Evolutionary conservation across 2,888 invertebrate species (phyloP).

Genomic region (Idaea biselata): DNA sequence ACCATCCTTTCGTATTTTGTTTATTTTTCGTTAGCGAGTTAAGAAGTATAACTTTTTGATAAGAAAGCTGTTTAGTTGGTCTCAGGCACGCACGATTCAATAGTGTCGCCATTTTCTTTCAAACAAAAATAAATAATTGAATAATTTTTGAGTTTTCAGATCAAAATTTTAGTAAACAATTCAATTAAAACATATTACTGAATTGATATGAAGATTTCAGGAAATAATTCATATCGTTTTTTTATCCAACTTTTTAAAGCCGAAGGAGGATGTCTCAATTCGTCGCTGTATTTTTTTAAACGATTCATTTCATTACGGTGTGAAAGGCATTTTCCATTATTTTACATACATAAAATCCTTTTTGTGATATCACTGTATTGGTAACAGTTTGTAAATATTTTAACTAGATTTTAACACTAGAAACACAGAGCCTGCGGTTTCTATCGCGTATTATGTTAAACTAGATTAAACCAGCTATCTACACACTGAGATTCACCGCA

Average conservation of each 20-base stretch:
- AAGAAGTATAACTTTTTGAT: background rate
- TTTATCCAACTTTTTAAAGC: too few relatives aligned
- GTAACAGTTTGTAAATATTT: slow-evolving; percentile 12
- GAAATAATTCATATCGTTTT: background rate
- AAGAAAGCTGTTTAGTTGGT: background rate
- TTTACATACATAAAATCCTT: slow-evolving; percentile 12
- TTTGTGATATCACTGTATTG: background rate
- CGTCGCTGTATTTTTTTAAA: background rate
- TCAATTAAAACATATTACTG: background rate
- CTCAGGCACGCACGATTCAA: background rate
- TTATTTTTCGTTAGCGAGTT: too few relatives aligned
- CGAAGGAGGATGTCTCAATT: too few relatives aligned
- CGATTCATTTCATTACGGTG: background rate
- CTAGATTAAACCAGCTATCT: too few relatives aligned
- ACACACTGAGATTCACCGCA: too few relatives aligned
- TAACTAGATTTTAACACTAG: background rate
- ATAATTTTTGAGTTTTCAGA: background rate
- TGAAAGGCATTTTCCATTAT: background rate
- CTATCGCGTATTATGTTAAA: slow-evolving; percentile 17
- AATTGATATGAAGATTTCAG: background rate
- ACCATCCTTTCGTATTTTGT: too few relatives aligned
- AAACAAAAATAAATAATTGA: background rate
- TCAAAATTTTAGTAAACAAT: background rate
- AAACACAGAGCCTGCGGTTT: slow-evolving; percentile 17
- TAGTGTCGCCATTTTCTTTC: background rate